These are phyloP conservation scores for Alfaro cultratus DNA, from an alignment of 2,797 vertebrate species.

Conservation along the genomic window DNA sequence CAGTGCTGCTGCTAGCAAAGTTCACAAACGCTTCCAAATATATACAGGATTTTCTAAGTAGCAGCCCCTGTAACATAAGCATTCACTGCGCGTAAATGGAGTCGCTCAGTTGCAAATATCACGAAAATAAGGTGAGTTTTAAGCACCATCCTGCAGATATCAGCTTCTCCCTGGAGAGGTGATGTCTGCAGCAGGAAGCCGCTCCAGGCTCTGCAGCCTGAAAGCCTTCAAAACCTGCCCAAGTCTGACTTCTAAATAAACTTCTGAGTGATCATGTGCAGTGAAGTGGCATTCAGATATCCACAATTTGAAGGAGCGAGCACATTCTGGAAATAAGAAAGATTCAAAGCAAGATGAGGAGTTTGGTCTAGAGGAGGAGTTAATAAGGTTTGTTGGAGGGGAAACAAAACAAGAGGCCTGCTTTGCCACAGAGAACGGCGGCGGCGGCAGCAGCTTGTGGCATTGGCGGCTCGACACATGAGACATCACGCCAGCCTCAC, in stretches of 20 bases:
- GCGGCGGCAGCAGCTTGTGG: constrained; percentile 51
- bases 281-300: constrained; percentile 22
- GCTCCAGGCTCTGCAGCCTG: constrained; percentile 14
- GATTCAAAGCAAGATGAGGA: constrained; percentile 37
- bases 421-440: constrained; percentile 45
- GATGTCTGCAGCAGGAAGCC: constrained; percentile 36
- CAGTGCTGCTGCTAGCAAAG: constrained; percentile 51
- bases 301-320: not conserved
- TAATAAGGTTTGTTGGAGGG: constrained; percentile 69
- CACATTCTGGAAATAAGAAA: constrained; percentile 21
- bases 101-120: constrained; percentile 26
- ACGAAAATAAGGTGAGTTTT: constrained; percentile 20
- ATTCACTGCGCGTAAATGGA: constrained; percentile 17
- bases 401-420: constrained; percentile 55
- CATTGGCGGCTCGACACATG: constrained; percentile 33
- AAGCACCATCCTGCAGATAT: constrained; percentile 32
- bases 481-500: constrained; percentile 63
- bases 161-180: constrained; percentile 38
- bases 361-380: constrained; percentile 37
- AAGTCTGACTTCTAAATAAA: constrained; percentile 39
- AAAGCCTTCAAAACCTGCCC: constrained; percentile 13
- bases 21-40: constrained; percentile 51
- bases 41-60: constrained; percentile 36
- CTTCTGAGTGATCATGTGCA: constrained; percentile 29
- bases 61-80: constrained; percentile 26